A percentile compares a stretch with the other conserved stretches of the same genome.
Conservation (phyloP, 2,888 invertebrate species). For the Drosophila pseudotalamancana region DNA sequence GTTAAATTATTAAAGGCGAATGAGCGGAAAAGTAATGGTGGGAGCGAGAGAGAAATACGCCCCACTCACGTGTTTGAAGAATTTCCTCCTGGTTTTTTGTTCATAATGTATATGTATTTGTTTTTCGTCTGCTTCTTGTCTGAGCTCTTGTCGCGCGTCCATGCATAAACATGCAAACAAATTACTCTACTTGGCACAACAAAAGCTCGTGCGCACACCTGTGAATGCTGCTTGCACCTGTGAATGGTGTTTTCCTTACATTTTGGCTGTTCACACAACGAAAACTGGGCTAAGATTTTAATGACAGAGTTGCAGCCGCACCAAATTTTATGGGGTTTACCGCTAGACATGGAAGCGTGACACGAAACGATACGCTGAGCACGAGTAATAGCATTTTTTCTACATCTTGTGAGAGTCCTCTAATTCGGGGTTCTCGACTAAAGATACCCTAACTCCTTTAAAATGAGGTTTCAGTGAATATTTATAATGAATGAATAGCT, state of each 20-base stretch:
- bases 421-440: no score
- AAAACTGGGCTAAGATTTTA: conserved; percentile 69
- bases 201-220: conserved; percentile 48
- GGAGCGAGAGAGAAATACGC: neutral
- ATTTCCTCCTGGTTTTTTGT: conserved; percentile 18
- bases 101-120: conserved; percentile 2
- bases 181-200: conserved; percentile 63
- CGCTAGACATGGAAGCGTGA: neutral
- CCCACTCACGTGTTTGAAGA: conserved; percentile 34
- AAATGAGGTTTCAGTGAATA: no score
- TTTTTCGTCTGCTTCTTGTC: conserved; percentile 46
- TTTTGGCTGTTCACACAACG: conserved; percentile 35
- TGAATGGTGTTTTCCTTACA: conserved; percentile 18
- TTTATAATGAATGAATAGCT: no score
- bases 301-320: conserved; percentile 33
- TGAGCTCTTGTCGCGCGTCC: conserved; percentile 37
- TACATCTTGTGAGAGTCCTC: no score
- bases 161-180: conserved; percentile 71
- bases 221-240: conserved; percentile 53
- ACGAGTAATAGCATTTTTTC: no score
- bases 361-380: no score
- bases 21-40: neutral
- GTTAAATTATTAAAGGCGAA: conserved; percentile 66
- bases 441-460: no score
- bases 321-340: neutral